Percentiles rank a stretch among this genome's conserved stretches.
These are phyloP conservation scores for Gisinianus flammeolus DNA, from an alignment of 2,888 invertebrate species.

Conservation along the genomic window DNA sequence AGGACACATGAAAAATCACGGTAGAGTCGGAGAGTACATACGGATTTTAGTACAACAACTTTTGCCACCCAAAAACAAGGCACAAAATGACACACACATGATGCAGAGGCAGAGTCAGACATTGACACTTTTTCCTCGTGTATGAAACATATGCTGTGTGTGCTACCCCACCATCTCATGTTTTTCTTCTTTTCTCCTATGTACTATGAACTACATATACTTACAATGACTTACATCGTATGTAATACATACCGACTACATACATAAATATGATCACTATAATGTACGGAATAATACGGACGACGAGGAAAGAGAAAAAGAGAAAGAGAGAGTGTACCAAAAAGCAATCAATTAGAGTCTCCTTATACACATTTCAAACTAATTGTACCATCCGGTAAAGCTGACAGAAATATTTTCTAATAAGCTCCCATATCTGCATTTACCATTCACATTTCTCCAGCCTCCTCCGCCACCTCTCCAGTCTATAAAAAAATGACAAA, in stretches of 20 bases:
- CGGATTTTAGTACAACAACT: slow-evolving; percentile 21
- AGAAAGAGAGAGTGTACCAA: not conserved
- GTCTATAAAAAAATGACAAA: too few species aligned
- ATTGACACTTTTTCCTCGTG: slow-evolving; percentile 15
- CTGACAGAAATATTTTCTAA: slow-evolving; percentile 22
- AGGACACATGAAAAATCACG: slow-evolving; percentile 7
- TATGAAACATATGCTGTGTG: not conserved
- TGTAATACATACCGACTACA: too few species aligned
- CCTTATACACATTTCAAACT: slow-evolving; percentile 23
- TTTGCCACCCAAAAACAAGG: slow-evolving; percentile 30
- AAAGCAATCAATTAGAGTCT: slow-evolving; percentile 28
- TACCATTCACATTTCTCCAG: not conserved
- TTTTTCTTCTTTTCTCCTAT: not conserved
- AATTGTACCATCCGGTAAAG: slow-evolving; percentile 30
- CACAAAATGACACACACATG: slow-evolving; percentile 15
- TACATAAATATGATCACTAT: too few species aligned
- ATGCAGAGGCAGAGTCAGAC: not conserved
- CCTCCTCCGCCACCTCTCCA: too few species aligned
- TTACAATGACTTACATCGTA: too few species aligned
- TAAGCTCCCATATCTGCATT: slow-evolving; percentile 5
- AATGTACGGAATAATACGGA: too few species aligned
- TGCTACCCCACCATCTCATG: not conserved
- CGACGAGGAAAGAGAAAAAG: too few species aligned
- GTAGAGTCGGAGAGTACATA: not conserved
- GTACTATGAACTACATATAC: too few species aligned